Base-by-base conservation (phyloP, 2,888 invertebrate genomes). In the Drosophila atroscutellata region DNA sequence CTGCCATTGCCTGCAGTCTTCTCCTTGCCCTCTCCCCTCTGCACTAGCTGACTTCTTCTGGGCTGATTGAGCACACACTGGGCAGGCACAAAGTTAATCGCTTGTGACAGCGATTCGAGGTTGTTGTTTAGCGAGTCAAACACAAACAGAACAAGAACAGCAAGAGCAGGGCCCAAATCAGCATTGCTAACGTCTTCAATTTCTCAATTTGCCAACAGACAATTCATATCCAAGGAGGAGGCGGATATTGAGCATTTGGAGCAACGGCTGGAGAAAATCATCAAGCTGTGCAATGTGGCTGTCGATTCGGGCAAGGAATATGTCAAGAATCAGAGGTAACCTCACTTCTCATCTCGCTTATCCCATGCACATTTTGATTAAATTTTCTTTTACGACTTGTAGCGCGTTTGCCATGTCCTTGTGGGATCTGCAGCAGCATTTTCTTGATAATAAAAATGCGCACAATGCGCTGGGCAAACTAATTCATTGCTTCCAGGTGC, bases 241-340 rank as follows among this genome's bases (percentile, higher is more conserved):
- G 94, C 95, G 52, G 97, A 97, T 92, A 95, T 98, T 79, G 98
- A 98, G 91, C 95, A 95, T 80, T 94, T 99, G 88, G 98, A 99
- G 93, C 96, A 95, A 89, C 97, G 97, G 92, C 94, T 98, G 79
- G 98, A 98, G 90, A 98, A 97, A 95, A 97, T 98, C 91, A 94
- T 99, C 65, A 98, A 98, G 94, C 95, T 97, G 89, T 98, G 98
- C 93, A 96, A 96, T 90, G 94, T 95, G 81, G 98, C 98, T 96
- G 96, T 98, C 80, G 98, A 99, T 87, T 95, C 97, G 73, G 99
- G 99, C 77, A 98, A 98, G 94, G 95, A 95, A 84, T 98, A 97
- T 94, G 96, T 98, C 91, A 96, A 95, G 92, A 97, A 98, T 92
- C 98, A 98, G 94, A 97, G 97, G 98, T 98, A 93, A 75, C 20